Evolutionary conservation across 2,888 invertebrate genomes (phyloP), one percentile per base, ranked within the genome.

Genomic region (Stenodema calcarata): DNA sequence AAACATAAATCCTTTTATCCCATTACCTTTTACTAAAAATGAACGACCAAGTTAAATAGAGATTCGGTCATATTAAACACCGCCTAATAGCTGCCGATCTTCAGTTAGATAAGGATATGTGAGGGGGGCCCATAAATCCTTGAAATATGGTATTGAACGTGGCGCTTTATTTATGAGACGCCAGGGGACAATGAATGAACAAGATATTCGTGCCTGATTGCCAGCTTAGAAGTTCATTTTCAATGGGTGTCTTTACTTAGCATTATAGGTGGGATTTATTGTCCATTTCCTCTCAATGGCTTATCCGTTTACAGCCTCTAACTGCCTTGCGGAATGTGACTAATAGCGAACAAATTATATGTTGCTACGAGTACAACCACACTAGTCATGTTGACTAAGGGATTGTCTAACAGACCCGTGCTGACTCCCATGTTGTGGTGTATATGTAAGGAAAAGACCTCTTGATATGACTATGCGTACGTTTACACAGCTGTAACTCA

Each of bases 141-240:
- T 14, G 42, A 41, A 82, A 82, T 69, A 82, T 62, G 82, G 62
- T 82, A 82, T 82, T 70, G 70, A 82, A 69, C 82, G 42, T 23
- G n/a, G 69, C 41, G 70, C 41, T 62, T 82, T 82, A 82, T 82
- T 82, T 82, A 82, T 82, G 82, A 62, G 82, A 69, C 44, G 82
- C 82, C 82, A 82, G 82, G 18, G 82, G 69, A 82, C 82, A 69
- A 69, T 82, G 82, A 82, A 82, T 82, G 82, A 82, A 69, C 41
- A 42, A 62, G 82, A 82, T 82, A 69, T 82, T 82, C 82, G 82
- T 82, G 82, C 69, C 82, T 69, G 82, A 82, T 82, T 82, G 82
- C 41, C 12, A 9, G 30, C 82, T 69, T 62, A 69, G 41, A 82
- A 69, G 82, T 82, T 82, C 70, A 23, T 69, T 69, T 82, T 69